Evolutionary conservation across 2,797 vertebrate species (phyloP).

Genomic region (Enteromius afrohamiltoni): DNA sequence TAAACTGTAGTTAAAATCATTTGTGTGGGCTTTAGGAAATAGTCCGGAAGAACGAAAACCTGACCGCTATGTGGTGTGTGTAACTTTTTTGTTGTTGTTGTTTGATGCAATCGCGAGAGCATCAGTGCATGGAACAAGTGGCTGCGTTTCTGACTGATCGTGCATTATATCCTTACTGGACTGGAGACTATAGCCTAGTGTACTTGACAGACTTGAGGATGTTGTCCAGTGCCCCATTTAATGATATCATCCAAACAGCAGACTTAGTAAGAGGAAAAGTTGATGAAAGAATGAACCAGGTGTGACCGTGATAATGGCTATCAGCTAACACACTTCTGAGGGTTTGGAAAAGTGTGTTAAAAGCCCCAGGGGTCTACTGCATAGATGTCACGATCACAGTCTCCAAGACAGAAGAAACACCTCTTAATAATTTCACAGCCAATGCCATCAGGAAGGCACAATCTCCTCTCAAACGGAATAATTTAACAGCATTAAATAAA

Average conservation of each 20-base stretch:
- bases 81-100: constrained; percentile 16
- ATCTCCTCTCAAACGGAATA: constrained; percentile 55
- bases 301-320: constrained; percentile 35
- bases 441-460: constrained; percentile 26
- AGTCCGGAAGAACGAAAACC: not conserved
- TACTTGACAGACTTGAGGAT: not conserved
- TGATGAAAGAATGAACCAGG: constrained; percentile 5
- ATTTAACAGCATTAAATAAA: constrained; percentile 58
- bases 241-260: not conserved
- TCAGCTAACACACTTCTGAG: constrained; percentile 18
- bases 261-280: constrained; percentile 7
- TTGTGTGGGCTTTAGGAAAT: not conserved
- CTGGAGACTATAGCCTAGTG: not conserved
- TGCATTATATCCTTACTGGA: not conserved
- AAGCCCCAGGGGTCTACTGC: constrained; percentile 30
- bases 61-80: not conserved
- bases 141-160: not conserved
- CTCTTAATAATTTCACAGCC: constrained; percentile 52
- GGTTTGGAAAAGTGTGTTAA: constrained; percentile 40
- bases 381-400: constrained; percentile 17
- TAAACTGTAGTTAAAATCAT: not conserved
- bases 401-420: constrained; percentile 12
- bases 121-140: constrained; percentile 19
- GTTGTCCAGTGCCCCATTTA: not conserved
- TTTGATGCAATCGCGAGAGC: not conserved